These are phyloP conservation scores for Strigops habroptila DNA, from an alignment of 2,113 vertebrate genomes.

Conservation along the genomic window DNA sequence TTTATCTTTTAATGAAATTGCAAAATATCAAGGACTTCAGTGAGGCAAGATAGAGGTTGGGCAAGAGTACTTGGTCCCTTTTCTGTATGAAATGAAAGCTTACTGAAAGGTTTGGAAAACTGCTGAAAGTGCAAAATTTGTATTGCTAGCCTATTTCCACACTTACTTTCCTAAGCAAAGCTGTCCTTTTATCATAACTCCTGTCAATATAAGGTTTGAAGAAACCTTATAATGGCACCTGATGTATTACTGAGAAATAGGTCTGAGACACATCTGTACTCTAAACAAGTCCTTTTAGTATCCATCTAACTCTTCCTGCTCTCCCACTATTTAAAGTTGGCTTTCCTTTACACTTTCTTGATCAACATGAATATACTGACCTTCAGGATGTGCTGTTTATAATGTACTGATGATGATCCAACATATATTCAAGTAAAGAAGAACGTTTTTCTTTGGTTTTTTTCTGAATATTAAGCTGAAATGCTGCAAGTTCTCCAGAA, in stretches of 20 bases:
- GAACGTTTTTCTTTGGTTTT: not conserved
- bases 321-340: not conserved
- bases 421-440: not conserved
- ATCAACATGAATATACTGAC: not conserved
- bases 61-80: not conserved
- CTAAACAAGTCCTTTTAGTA: not conserved
- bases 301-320: not conserved
- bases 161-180: not conserved
- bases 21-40: not conserved
- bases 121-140: not conserved
- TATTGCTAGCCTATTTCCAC: not conserved
- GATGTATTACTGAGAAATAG: not conserved
- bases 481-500: not conserved
- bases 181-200: not conserved
- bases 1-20: fast-evolving
- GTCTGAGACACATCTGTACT: not conserved
- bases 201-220: not conserved
- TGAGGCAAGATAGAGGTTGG: fast-evolving
- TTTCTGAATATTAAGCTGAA: not conserved
- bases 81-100: not conserved
- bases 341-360: not conserved
- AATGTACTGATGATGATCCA: not conserved
- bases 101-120: not conserved
- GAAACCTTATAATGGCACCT: not conserved
- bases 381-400: not conserved